These are phyloP conservation scores for Aphidius colemani DNA, from an alignment of 2,888 invertebrate species.

Conservation along the genomic window DNA sequence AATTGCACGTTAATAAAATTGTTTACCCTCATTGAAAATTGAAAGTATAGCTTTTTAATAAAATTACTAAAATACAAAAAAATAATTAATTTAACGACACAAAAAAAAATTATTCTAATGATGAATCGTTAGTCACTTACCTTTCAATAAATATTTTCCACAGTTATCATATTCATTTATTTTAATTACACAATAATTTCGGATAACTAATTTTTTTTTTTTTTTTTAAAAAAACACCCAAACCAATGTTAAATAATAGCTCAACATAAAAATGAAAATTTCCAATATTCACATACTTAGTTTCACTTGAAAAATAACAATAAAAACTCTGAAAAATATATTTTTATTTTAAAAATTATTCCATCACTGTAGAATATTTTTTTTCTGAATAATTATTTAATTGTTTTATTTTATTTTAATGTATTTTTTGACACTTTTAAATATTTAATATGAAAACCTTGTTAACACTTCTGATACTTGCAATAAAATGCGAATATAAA, in stretches of 20 bases:
- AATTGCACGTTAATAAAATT: constrained; percentile 30
- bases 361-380: too few relatives aligned
- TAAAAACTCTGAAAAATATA: too few relatives aligned
- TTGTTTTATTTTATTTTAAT: too few relatives aligned
- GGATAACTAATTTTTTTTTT: constrained; percentile 8
- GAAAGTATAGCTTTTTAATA: constrained; percentile 28
- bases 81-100: constrained; percentile 9
- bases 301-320: too few relatives aligned
- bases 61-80: constrained; percentile 25
- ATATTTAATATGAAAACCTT: too few relatives aligned
- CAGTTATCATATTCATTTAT: constrained; percentile 34
- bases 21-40: constrained; percentile 28
- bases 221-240: constrained; percentile 7
- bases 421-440: too few relatives aligned
- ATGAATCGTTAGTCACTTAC: constrained; percentile 30
- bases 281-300: constrained; percentile 20
- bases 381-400: too few relatives aligned
- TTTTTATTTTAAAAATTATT: too few relatives aligned
- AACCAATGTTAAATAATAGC: constrained; percentile 15
- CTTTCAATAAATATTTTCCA: constrained; percentile 38
- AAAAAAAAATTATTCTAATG: constrained; percentile 19
- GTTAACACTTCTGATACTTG: too few relatives aligned
- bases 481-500: too few relatives aligned
- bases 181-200: constrained; percentile 3
- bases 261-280: background rate